These are phyloP conservation scores for Papilio dardanus DNA, from an alignment of 1,140 invertebrate species.

Conservation along the genomic window DNA sequence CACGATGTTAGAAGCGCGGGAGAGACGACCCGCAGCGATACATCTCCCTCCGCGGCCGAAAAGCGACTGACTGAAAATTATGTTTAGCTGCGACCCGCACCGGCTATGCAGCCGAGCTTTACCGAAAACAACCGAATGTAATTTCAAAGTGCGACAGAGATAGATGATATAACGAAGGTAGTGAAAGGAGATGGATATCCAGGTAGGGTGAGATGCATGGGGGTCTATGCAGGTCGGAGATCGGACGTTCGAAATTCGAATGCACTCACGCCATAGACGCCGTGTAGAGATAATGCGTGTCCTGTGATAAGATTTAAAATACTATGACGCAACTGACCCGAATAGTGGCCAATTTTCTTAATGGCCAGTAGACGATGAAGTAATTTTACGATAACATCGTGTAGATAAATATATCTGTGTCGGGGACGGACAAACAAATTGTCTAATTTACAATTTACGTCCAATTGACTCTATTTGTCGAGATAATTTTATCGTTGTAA, in stretches of 20 bases:
- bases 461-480: conserved; percentile 28
- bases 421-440: conserved; percentile 38
- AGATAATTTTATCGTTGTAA: conserved; percentile 26
- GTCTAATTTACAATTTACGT: conserved; percentile 15
- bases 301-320: conserved; percentile 47
- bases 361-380: conserved; percentile 57
- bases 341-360: conserved; percentile 62
- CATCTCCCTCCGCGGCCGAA: conserved; percentile 60
- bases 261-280: conserved; percentile 63
- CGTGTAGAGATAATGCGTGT: conserved; percentile 31
- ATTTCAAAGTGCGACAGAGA: conserved; percentile 70
- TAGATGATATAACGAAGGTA: conserved; percentile 44
- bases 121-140: conserved; percentile 75
- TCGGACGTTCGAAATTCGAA: too few species aligned
- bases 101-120: conserved; percentile 75
- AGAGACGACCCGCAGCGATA: conserved; percentile 56
- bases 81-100: conserved; percentile 65
- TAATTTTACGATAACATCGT: conserved; percentile 57
- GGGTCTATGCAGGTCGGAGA: conserved; percentile 70
- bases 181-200: conserved; percentile 55
- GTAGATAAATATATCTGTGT: conserved; percentile 43
- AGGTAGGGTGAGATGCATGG: conserved; percentile 71
- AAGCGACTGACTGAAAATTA: conserved; percentile 74
- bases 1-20: conserved; percentile 68
- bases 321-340: conserved; percentile 58